Conservation (phyloP, 2,113 vertebrate species). For the Cervus canadensis region DNA sequence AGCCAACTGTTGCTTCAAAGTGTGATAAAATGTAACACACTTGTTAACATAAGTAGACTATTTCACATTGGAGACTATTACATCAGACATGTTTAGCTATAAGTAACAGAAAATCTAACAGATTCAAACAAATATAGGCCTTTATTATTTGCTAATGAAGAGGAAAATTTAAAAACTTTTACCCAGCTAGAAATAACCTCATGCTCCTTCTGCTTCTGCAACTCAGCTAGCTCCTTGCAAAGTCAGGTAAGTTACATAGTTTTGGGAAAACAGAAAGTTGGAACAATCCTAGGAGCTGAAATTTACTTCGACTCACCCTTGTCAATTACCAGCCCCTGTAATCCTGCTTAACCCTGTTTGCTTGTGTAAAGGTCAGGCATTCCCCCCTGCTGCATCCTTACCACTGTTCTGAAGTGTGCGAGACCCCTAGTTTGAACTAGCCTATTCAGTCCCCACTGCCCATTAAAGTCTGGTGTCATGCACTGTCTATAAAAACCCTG, state of each 20-base stretch:
- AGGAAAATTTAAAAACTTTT: neutral
- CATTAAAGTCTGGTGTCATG: neutral
- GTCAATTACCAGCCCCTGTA: neutral
- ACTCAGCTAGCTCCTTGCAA: neutral
- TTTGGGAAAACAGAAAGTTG: neutral
- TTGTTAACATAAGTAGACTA: neutral
- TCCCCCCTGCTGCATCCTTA: neutral
- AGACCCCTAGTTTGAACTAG: neutral
- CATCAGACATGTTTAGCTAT: neutral
- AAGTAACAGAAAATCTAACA: neutral
- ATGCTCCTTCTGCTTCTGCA: neutral
- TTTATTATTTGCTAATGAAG: neutral
- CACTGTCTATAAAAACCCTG: neutral
- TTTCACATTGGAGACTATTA: neutral
- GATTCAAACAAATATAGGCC: neutral
- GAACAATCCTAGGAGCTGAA: neutral
- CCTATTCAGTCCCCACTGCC: neutral
- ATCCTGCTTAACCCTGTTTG: neutral
- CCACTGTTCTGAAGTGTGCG: neutral
- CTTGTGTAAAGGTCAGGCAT: neutral
- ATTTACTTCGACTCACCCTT: neutral
- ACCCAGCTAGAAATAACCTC: neutral
- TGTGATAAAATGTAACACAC: neutral
- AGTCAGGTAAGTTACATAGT: neutral
- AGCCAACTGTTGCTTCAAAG: neutral